phyloP scores from a whole-genome alignment of 1,140 invertebrate species.

The Platorchestia sp. region DNA sequence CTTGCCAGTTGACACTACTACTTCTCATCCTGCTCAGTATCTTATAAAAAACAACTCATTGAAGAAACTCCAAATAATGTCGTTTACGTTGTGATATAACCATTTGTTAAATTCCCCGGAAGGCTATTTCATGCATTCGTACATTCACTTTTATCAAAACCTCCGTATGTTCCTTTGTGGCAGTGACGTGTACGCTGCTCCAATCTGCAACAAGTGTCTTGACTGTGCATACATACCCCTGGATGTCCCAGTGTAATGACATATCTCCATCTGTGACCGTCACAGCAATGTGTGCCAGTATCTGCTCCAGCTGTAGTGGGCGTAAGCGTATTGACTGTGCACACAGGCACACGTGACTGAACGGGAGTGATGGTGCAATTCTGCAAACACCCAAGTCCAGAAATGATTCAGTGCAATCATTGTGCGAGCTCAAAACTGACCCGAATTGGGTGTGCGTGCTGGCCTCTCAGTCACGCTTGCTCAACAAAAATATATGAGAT shows the following conservation, averaged over 20 bases:
- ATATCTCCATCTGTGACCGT: neutral
- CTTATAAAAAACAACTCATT: neutral
- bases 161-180: neutral
- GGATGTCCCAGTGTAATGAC: neutral
- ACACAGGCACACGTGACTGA: constrained; percentile 22
- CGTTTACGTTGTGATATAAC: neutral
- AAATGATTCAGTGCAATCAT: constrained; percentile 26
- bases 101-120: neutral
- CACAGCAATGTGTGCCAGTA: neutral
- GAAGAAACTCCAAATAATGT: neutral
- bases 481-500: constrained; percentile 6
- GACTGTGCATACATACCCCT: neutral
- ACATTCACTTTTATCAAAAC: neutral
- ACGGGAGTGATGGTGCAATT: constrained; percentile 13
- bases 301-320: neutral
- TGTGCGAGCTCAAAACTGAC: constrained; percentile 2
- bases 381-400: neutral
- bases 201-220: neutral
- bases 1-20: neutral
- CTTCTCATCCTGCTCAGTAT: neutral
- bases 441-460: neutral
- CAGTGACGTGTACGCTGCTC: neutral
- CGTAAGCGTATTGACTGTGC: neutral
- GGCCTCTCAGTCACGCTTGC: constrained; percentile 1
- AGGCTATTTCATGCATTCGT: neutral